Percentiles rank a stretch among this genome's conserved stretches.
Evolutionary conservation across 2,113 vertebrate species (phyloP).

Genomic region (Mirounga angustirostris): DNA sequence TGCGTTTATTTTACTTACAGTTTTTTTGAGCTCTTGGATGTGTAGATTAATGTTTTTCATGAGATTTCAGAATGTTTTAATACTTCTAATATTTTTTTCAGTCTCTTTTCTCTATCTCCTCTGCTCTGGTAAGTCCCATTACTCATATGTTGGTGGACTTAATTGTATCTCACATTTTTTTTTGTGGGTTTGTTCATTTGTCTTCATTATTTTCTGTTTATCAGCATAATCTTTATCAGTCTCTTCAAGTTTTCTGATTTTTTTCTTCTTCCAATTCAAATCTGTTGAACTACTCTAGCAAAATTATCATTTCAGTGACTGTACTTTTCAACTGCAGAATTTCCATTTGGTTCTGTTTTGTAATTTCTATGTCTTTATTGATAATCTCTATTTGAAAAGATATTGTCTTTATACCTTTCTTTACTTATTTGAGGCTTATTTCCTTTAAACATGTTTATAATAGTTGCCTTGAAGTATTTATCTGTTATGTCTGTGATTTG

Average conservation of each 20-base stretch:
- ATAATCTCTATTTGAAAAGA: not conserved
- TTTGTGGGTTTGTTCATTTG: not conserved
- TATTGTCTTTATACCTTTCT: not conserved
- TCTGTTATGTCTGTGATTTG: not conserved
- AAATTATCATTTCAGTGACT: not conserved
- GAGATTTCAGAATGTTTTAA: not conserved
- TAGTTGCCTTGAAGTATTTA: not conserved
- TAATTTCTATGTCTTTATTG: not conserved
- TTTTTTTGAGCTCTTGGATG: not conserved
- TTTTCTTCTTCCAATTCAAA: not conserved
- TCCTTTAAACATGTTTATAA: not conserved
- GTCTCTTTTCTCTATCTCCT: not conserved
- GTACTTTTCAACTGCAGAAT: not conserved
- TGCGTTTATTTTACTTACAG: not conserved
- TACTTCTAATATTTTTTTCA: not conserved
- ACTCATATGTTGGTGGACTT: not conserved
- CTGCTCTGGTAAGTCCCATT: not conserved
- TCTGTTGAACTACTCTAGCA: not conserved
- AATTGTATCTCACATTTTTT: not conserved
- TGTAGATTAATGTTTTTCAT: not conserved
- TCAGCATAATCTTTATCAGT: not conserved
- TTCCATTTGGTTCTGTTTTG: not conserved
- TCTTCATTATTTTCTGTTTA: constrained; percentile 3
- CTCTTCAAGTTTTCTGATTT: not conserved
- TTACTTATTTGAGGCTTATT: not conserved